Evolutionary conservation across 2,113 vertebrate genomes (phyloP).

Genomic region (Dromas ardeola): DNA sequence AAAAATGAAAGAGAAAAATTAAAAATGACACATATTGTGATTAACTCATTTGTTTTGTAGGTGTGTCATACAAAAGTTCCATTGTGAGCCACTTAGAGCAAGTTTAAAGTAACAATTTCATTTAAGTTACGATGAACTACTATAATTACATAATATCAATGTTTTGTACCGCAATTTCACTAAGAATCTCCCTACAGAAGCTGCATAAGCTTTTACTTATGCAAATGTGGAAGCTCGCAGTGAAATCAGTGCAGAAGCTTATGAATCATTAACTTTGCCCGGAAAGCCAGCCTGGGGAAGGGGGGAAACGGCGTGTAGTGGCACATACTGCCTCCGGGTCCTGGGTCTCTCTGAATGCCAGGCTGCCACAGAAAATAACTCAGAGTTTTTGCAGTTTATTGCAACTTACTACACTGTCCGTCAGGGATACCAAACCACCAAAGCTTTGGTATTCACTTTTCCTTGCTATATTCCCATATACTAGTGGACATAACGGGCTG

Average conservation of each 20-base stretch:
- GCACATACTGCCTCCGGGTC: not conserved
- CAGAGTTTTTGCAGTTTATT: not conserved
- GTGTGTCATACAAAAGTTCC: slow-evolving; percentile 39
- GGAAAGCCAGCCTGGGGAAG: not conserved
- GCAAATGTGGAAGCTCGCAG: slow-evolving; percentile 1
- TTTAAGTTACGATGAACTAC: slow-evolving; percentile 25
- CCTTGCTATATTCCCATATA: not conserved
- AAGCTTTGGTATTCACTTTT: not conserved
- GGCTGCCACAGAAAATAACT: not conserved
- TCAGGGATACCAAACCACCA: not conserved
- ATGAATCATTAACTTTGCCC: slow-evolving; percentile 38
- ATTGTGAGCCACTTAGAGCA: slow-evolving; percentile 60
- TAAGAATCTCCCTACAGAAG: slow-evolving; percentile 24
- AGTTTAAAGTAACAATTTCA: slow-evolving; percentile 57
- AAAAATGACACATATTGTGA: slow-evolving; percentile 57
- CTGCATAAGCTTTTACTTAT: slow-evolving; percentile 30
- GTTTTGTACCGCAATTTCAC: slow-evolving; percentile 43
- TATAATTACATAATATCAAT: slow-evolving; percentile 56
- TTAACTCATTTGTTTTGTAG: slow-evolving; percentile 68
- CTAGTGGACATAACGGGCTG: not conserved
- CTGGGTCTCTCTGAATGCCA: not conserved
- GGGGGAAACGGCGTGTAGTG: fast-evolving
- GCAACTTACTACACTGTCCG: not conserved
- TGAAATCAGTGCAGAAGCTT: slow-evolving; percentile 11
- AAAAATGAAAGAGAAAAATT: slow-evolving; percentile 58